These are phyloP conservation scores for Acropternis orthonyx DNA, from an alignment of 2,797 vertebrate species.

Conservation along the genomic window DNA sequence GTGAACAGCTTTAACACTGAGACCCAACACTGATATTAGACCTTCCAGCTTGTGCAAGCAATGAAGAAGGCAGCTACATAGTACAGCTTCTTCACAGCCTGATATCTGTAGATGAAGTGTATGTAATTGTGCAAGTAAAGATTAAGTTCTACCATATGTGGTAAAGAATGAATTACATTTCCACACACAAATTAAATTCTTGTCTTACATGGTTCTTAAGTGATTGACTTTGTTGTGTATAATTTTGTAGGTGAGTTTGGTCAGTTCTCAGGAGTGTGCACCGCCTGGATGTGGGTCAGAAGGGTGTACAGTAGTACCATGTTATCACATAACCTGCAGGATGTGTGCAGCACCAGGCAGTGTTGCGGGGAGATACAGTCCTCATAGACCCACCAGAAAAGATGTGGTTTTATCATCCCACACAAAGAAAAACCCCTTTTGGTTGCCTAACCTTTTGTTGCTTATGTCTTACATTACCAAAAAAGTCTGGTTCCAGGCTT, in stretches of 20 bases:
- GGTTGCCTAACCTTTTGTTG: background rate
- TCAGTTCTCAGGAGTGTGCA: background rate
- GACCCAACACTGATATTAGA: background rate
- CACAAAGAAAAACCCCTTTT: rapidly evolving
- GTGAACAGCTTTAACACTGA: background rate
- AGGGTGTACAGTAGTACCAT: background rate
- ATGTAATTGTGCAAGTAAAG: background rate
- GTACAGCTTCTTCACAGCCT: background rate
- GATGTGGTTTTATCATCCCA: background rate
- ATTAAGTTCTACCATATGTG: rapidly evolving
- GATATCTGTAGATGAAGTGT: background rate
- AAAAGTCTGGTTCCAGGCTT: background rate
- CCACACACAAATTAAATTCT: rapidly evolving
- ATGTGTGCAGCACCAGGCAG: background rate
- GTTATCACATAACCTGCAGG: background rate
- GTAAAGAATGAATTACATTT: background rate
- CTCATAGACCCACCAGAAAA: background rate
- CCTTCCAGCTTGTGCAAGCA: background rate
- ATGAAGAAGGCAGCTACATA: background rate
- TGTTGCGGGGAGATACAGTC: background rate
- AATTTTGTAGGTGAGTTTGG: background rate
- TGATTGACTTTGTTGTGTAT: background rate
- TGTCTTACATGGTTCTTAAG: background rate
- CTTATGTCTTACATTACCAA: background rate
- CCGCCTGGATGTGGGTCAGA: background rate